These are phyloP conservation scores for Petrocephalus zakoni DNA, from an alignment of 2,113 vertebrate genomes.

Conservation along the genomic window DNA sequence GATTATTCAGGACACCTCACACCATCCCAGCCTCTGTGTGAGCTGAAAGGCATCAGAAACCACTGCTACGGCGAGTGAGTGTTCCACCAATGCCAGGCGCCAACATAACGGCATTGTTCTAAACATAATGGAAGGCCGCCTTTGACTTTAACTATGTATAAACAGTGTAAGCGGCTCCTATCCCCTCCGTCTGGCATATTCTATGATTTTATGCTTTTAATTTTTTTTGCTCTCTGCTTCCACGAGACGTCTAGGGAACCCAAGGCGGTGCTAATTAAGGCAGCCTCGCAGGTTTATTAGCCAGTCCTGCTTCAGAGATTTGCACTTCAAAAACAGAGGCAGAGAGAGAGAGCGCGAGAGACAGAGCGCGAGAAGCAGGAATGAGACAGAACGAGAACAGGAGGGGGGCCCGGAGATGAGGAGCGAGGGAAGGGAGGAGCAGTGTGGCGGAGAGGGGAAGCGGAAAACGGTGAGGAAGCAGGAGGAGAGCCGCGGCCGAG, in stretches of 20 bases:
- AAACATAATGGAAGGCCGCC: not conserved
- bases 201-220: not conserved
- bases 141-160: conserved; percentile 10
- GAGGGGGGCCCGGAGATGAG: not conserved
- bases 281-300: conserved; percentile 39
- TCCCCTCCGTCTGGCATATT: conserved; percentile 6
- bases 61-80: not conserved
- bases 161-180: not conserved
- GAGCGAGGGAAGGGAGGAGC: not conserved
- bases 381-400: not conserved
- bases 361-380: not conserved
- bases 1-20: not conserved
- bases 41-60: not conserved
- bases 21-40: not conserved
- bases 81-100: too few relatives aligned
- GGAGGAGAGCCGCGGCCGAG: not conserved
- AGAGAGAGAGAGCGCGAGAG: conserved; percentile 6
- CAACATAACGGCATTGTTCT: not conserved
- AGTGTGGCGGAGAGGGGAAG: not conserved
- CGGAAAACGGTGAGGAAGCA: not conserved
- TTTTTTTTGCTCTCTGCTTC: not conserved
- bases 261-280: conserved; percentile 37
- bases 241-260: conserved; percentile 25
- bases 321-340: conserved; percentile 43
- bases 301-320: conserved; percentile 40